These are phyloP conservation scores for Eretmochelys imbricata DNA, from an alignment of 2,113 vertebrate species.

Conservation along the genomic window DNA sequence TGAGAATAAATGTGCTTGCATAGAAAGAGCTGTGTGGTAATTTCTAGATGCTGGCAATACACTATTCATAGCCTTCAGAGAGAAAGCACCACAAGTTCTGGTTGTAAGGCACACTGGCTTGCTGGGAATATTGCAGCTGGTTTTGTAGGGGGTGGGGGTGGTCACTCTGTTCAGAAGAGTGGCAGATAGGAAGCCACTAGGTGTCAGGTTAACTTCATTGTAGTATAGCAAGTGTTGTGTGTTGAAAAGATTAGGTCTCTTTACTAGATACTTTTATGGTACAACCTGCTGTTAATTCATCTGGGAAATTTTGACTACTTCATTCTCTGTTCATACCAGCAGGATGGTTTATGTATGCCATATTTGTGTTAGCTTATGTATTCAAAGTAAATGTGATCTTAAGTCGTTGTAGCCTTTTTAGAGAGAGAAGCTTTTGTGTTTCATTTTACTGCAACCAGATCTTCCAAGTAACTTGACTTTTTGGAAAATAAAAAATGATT, in stretches of 20 bases:
- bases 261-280: not conserved
- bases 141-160: too few species aligned
- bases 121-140: not conserved
- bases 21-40: not conserved
- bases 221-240: not conserved
- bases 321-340: not conserved
- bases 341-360: not conserved
- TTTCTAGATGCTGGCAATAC: not conserved
- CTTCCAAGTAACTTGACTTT: conserved; percentile 1
- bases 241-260: not conserved
- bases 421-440: not conserved
- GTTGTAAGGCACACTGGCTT: not conserved
- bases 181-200: not conserved
- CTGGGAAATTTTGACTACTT: not conserved
- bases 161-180: not conserved
- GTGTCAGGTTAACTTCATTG: not conserved
- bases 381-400: not conserved
- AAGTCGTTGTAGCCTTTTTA: not conserved
- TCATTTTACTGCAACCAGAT: not conserved
- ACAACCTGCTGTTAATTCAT: not conserved
- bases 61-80: not conserved
- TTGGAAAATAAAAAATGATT: conserved; percentile 28
- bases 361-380: conserved; percentile 5
- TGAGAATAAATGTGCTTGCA: not conserved
- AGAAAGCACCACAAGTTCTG: not conserved